These are phyloP conservation scores for Stichopus horrens DNA, from an alignment of 53 echinoderm and acorn worm species.

Conservation along the genomic window DNA sequence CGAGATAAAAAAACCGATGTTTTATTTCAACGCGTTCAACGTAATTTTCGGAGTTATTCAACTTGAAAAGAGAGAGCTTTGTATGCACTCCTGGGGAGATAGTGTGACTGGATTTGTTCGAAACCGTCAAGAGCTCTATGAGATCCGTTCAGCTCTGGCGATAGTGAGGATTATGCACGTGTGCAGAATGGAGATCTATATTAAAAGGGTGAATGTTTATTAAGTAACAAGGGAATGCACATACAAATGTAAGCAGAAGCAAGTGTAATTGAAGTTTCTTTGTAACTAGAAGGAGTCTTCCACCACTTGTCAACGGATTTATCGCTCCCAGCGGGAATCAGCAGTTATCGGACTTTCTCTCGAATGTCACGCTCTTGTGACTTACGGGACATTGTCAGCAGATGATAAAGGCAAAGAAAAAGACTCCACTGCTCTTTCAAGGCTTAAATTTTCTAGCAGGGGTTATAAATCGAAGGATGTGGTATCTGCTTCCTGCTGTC, in stretches of 20 bases:
- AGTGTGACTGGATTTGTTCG: not conserved
- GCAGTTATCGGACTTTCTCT: conserved; percentile 17
- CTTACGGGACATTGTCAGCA: not conserved
- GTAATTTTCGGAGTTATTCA: not conserved
- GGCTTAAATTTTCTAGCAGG: too few relatives aligned
- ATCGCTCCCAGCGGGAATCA: not conserved
- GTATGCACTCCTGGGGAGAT: not conserved
- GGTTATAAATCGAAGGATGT: too few relatives aligned
- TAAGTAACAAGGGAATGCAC: not conserved
- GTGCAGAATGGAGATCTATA: too few relatives aligned
- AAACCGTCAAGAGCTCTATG: not conserved
- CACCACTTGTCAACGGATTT: conserved; percentile 14
- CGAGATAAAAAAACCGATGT: not conserved
- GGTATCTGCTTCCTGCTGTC: too few relatives aligned
- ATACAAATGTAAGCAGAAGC: not conserved
- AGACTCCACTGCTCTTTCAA: not conserved
- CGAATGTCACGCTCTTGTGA: not conserved
- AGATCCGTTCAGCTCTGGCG: not conserved
- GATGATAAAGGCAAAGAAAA: not conserved
- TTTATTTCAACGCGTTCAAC: too few relatives aligned
- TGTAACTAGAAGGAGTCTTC: not conserved
- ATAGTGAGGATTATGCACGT: not conserved
- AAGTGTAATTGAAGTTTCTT: not conserved
- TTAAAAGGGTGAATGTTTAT: too few relatives aligned
- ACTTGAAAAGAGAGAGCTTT: not conserved